Evolutionary conservation across 2,113 vertebrate genomes (phyloP).

Genomic region (Hyla sarda): DNA sequence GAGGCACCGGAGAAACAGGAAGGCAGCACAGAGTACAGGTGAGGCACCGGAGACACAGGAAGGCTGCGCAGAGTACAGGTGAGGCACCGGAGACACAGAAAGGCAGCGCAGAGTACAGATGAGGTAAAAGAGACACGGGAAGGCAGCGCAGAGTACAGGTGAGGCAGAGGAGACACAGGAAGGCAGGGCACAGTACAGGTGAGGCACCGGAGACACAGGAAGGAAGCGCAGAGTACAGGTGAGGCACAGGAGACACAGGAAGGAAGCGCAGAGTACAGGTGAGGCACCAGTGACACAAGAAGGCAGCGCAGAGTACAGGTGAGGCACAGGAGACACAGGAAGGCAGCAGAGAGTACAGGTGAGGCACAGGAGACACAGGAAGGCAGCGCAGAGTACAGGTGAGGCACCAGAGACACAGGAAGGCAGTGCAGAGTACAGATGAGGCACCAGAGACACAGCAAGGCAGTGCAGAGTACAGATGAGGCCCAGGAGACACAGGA

Average conservation of each 20-base stretch:
- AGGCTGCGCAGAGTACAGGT: constrained; percentile 82
- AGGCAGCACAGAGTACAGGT: constrained; percentile 82
- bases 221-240: constrained; percentile 82
- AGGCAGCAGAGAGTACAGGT: constrained; percentile 82
- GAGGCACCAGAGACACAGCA: constrained; percentile 58
- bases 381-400: constrained; percentile 82
- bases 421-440: constrained; percentile 82
- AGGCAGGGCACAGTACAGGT: constrained; percentile 75
- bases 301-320: constrained; percentile 82
- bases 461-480: constrained; percentile 82
- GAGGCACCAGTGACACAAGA: constrained; percentile 59
- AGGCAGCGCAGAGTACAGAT: constrained; percentile 82
- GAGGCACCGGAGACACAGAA: constrained; percentile 59
- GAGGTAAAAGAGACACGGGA: constrained; percentile 67
- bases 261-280: constrained; percentile 82
- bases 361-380: constrained; percentile 59
- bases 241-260: constrained; percentile 59
- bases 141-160: constrained; percentile 82
- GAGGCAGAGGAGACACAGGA: not conserved
- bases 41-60: constrained; percentile 59
- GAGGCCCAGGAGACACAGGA: constrained; percentile 59
- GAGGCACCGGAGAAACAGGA: constrained; percentile 58
- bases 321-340: constrained; percentile 59
- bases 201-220: constrained; percentile 80
- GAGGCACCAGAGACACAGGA: constrained; percentile 59